A percentile compares a stretch with the other conserved stretches of the same genome.
These are phyloP conservation scores for Tiliqua scincoides DNA, from an alignment of 2,113 vertebrate genomes.

Conservation along the genomic window DNA sequence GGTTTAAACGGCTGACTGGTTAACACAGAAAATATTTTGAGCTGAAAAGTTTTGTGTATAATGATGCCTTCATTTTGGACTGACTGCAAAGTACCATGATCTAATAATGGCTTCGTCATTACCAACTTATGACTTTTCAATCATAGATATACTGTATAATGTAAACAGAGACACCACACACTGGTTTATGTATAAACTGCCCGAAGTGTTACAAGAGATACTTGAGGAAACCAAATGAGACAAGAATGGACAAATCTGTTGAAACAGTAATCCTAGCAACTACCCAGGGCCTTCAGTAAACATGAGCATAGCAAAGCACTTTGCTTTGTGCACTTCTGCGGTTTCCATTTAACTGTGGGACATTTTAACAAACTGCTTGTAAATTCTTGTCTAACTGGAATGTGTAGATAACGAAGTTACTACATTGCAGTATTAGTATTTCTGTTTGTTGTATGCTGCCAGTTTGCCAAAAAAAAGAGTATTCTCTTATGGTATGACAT, in stretches of 20 bases:
- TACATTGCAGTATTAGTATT: slow-evolving; percentile 49
- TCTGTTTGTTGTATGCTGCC: slow-evolving; percentile 45
- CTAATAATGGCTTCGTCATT: neutral
- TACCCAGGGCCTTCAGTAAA: slow-evolving; percentile 68
- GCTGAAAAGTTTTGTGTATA: neutral
- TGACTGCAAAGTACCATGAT: neutral
- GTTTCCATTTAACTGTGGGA: slow-evolving; percentile 32
- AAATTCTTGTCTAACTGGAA: neutral
- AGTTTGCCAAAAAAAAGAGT: neutral
- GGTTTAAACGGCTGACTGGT: neutral
- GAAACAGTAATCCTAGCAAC: slow-evolving; percentile 73
- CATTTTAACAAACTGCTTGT: neutral
- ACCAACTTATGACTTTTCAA: too few relatives aligned
- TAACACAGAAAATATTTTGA: neutral
- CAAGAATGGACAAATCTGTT: slow-evolving; percentile 71
- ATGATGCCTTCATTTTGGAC: neutral
- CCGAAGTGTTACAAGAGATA: slow-evolving; percentile 60
- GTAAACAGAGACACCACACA: slow-evolving; percentile 22
- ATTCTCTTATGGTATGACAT: slow-evolving; percentile 12
- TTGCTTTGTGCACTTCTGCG: slow-evolving; percentile 56
- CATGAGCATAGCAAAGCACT: slow-evolving; percentile 70
- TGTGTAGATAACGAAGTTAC: slow-evolving; percentile 25
- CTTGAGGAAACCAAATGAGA: slow-evolving; percentile 73
- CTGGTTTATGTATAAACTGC: neutral
- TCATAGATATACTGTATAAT: neutral